These are phyloP conservation scores for Nomada hirtipes DNA, from an alignment of 2,888 invertebrate genomes.

Conservation along the genomic window DNA sequence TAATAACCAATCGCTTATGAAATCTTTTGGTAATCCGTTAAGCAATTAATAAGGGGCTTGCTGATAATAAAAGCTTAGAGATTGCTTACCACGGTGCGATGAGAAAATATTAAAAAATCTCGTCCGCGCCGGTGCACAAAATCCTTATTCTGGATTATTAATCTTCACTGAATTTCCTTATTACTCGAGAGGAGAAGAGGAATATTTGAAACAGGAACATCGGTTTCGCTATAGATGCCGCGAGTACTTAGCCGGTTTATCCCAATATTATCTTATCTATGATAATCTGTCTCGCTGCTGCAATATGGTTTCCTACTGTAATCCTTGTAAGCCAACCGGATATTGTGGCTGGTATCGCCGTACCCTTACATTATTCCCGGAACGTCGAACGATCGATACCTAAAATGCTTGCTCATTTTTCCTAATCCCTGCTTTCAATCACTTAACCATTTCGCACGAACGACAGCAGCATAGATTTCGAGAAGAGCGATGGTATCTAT, in stretches of 20 bases:
- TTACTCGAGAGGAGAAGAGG: conserved; percentile 8
- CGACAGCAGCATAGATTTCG: background rate
- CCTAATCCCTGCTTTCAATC: conserved; percentile 50
- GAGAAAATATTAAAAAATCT: conserved; percentile 25
- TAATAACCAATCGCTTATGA: no score
- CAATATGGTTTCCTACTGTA: conserved; percentile 45
- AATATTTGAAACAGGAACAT: conserved; percentile 17
- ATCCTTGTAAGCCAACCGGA: conserved; percentile 46
- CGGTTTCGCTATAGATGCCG: background rate
- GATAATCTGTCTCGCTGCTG: conserved; percentile 58
- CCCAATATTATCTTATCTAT: conserved; percentile 52
- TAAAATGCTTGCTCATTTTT: conserved; percentile 42
- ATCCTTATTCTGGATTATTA: conserved; percentile 13
- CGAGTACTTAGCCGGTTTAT: conserved; percentile 30
- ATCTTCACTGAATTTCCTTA: conserved; percentile 29
- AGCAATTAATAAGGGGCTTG: conserved; percentile 28
- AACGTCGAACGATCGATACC: conserved; percentile 53
- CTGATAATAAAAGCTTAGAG: conserved; percentile 9
- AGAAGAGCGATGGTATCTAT: background rate
- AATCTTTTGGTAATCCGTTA: background rate
- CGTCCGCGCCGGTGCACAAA: background rate
- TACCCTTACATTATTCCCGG: conserved; percentile 26
- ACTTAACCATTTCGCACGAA: conserved; percentile 10
- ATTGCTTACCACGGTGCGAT: conserved; percentile 6
- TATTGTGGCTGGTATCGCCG: conserved; percentile 28